Evolutionary conservation across 1,140 invertebrate genomes (phyloP), one percentile per base, ranked within the genome.

Genomic region (Panulirus ornatus): DNA sequence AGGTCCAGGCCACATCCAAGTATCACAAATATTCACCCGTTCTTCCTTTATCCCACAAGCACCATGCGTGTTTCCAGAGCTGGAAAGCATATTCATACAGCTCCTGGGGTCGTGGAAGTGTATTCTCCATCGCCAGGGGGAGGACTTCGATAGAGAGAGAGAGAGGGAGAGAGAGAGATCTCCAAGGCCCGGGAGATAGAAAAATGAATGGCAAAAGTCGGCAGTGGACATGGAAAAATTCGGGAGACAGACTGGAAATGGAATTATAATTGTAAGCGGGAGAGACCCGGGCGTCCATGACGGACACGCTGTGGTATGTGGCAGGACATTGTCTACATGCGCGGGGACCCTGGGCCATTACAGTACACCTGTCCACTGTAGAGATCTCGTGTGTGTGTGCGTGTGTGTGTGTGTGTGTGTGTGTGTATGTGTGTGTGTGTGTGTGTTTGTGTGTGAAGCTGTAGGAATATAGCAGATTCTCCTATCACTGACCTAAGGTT

Each of bases 1-100:
- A 51, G 47, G 27, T 86, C 71, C 84, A 44, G 51, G 42, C 71
- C 71, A 44, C 82, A 84, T 84, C 82, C 82, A 84, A 38, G 40
- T 47, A 30, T 30, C 63, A 84, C 66, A 84, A 42, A 71, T 71
- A 84, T 84, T 71, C 42, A 42, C 71, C 40, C 40, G n/a, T 70
- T 44, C 51, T 84, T 63, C 36, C 44, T 66, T 63, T 34, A 22
- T 66, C 38, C 81, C 78, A 30, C 51, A 40, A n/a, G 34, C 22
- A 81, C 19, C 78, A 51, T 47, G 42, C 51, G 51, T 54, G n/a
- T 73, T 22, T 40, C n/a, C 78, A 27, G 30, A 40, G 40, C 38
- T 54, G n/a, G 78, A 54, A 44, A 54, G 42, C 34, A 8, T 38
- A 14, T 38, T 38, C n/a, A 9, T 30, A 11, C 42, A 2, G 9